A percentile compares a stretch with the other conserved stretches of the same genome.
These are phyloP conservation scores for Limanda limanda DNA, from an alignment of 2,113 vertebrate genomes.

Conservation along the genomic window DNA sequence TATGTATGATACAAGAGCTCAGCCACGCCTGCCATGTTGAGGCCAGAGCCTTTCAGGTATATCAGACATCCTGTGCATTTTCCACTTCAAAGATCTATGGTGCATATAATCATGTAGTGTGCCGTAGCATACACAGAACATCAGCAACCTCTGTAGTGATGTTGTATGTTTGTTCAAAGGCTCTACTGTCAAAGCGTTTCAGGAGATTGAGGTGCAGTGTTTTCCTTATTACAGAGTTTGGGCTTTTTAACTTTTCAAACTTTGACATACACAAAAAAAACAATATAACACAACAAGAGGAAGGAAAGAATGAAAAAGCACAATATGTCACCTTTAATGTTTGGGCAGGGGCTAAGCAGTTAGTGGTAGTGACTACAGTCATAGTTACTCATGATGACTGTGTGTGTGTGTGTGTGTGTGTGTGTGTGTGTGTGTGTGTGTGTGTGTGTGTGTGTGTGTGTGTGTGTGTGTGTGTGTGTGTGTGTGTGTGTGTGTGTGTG, in stretches of 20 bases:
- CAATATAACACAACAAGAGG: no score
- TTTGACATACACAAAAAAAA: no score
- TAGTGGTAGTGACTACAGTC: no score
- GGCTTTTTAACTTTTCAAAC: no score
- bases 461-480: constrained; percentile 26
- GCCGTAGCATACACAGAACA: background rate
- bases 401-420: constrained; percentile 27
- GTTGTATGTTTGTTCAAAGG: background rate
- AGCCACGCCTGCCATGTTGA: constrained; percentile 34
- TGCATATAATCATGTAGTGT: background rate
- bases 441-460: constrained; percentile 29
- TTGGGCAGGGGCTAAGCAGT: no score
- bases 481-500: constrained; percentile 10
- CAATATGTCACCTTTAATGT: background rate
- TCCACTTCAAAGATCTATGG: constrained; percentile 13
- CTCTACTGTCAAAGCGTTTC: background rate
- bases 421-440: no score
- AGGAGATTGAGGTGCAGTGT: no score
- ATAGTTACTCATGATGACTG: background rate
- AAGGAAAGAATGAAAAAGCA: background rate
- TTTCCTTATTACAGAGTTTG: no score
- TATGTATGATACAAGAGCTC: constrained; percentile 74
- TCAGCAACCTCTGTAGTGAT: background rate
- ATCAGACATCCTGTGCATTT: constrained; percentile 26
- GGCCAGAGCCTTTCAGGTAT: constrained; percentile 33